Base-by-base conservation (phyloP, 1,140 invertebrate species). In the Cydia splendana region DNA sequence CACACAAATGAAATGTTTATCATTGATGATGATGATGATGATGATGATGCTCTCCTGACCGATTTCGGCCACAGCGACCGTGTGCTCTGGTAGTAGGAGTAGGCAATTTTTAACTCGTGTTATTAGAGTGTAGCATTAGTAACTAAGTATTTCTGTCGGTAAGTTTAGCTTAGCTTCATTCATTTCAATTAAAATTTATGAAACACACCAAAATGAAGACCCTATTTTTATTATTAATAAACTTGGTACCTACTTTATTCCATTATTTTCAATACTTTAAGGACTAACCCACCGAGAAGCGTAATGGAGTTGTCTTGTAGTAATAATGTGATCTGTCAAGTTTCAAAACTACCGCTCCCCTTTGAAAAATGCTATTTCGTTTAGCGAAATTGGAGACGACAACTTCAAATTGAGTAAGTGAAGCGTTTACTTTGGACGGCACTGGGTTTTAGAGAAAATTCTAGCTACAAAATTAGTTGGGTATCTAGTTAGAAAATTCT, bases 261-360 rank as follows among this genome's bases (percentile, higher is more conserved):
- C 73, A 74, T 74, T 53, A 74, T 74, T 48, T 53, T 28, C 42
- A 74, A 74, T 74, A 53, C 28, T 71, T 71, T 71, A n/a, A 18
- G 30, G n/a, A 28, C 20, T 65, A 69, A 51, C 51, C 45, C 80
- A 80, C 73, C 77, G 80, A 76, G 80, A 62, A 42, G 45, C 62
- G 20, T 84, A 86, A 86, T 86, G 85, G 85, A 86, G 84, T 79
- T 84, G 78, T 84, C 85, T 78, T 86, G 85, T 86, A 80, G 79
- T 82, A 81, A 82, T 85, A 86, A 85, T 78, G 78, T 82, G 81
- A 82, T 79, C 78, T 81, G 82, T 85, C 83, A 82, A 84, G 76
- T 82, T 78, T 79, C 77, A 82, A 77, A 86, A 85, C 79, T 84
- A 85, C 83, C 81, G 80, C 80, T 79, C 79, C 80, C 78, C 79